Percentiles rank a stretch among this genome's conserved stretches.
Evolutionary conservation across 1,140 invertebrate genomes (phyloP).

Genomic region (Anastrepha obliqua): DNA sequence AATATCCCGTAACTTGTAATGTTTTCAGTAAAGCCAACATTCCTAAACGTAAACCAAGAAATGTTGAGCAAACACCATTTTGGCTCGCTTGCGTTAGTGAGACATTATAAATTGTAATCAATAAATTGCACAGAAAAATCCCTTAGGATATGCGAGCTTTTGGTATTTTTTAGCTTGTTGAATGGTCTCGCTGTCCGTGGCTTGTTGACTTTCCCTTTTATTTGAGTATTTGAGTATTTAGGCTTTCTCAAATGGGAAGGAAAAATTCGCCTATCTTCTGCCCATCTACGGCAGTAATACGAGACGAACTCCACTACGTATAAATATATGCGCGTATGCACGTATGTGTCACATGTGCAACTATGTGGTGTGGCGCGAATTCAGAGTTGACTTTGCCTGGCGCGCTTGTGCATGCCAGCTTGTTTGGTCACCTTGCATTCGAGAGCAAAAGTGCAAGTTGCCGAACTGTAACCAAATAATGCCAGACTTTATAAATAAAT

Average conservation of each 20-base stretch:
- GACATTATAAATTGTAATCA: neutral
- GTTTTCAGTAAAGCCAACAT: neutral
- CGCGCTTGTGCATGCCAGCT: constrained; percentile 9
- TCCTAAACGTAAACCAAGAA: neutral
- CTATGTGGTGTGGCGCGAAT: neutral
- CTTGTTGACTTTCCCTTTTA: constrained; percentile 20
- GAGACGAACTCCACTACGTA: neutral
- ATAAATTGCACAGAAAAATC: neutral
- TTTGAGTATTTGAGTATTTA: constrained; percentile 27
- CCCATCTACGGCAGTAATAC: constrained; percentile 14
- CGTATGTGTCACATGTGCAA: neutral
- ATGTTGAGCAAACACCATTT: neutral
- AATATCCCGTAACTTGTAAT: neutral
- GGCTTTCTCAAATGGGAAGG: neutral
- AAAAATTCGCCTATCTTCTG: constrained; percentile 9
- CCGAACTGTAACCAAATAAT: constrained; percentile 38
- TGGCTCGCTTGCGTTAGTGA: neutral
- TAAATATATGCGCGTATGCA: neutral
- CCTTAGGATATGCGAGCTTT: neutral
- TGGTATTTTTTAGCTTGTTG: neutral
- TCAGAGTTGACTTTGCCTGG: neutral
- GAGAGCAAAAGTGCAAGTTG: constrained; percentile 33
- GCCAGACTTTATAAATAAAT: neutral
- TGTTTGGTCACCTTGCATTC: neutral
- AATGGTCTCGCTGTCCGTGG: neutral